These are phyloP conservation scores for Magallana ariakensis DNA, from an alignment of 1,140 invertebrate species.

Conservation along the genomic window DNA sequence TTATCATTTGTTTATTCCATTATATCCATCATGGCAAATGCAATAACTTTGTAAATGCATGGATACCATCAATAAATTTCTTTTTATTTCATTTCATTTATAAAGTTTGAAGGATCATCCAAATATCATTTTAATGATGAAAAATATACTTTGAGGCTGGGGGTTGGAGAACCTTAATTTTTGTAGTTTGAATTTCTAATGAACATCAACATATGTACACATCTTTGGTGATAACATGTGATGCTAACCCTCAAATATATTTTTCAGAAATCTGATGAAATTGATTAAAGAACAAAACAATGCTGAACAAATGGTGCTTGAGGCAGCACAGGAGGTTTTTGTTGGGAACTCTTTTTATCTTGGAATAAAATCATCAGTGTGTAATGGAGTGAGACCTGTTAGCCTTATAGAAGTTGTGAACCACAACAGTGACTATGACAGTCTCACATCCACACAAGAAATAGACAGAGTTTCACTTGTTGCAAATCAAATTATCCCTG, in stretches of 20 bases:
- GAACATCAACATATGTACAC: no score
- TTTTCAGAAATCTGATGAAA: background rate
- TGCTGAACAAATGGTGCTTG: conserved; percentile 16
- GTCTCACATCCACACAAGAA: background rate
- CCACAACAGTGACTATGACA: background rate
- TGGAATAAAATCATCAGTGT: background rate
- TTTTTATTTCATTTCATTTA: no score
- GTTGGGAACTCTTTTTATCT: conserved; percentile 24
- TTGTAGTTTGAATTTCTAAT: no score
- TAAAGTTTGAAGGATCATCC: no score
- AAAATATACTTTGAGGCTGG: no score
- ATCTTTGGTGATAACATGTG: no score
- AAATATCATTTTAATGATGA: no score
- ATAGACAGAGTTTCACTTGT: background rate
- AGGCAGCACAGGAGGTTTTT: background rate
- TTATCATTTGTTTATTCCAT: no score
- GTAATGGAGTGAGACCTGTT: background rate
- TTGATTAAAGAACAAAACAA: background rate
- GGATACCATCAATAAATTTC: no score
- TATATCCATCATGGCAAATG: no score
- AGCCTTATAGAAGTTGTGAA: background rate
- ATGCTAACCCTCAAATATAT: background rate
- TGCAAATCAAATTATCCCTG: conserved; percentile 4
- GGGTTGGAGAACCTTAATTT: no score
- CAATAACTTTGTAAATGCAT: no score